Percentiles rank a stretch among this genome's conserved stretches.
Evolutionary conservation across 2,888 invertebrate species (phyloP).

Genomic region (Troides aeacus): DNA sequence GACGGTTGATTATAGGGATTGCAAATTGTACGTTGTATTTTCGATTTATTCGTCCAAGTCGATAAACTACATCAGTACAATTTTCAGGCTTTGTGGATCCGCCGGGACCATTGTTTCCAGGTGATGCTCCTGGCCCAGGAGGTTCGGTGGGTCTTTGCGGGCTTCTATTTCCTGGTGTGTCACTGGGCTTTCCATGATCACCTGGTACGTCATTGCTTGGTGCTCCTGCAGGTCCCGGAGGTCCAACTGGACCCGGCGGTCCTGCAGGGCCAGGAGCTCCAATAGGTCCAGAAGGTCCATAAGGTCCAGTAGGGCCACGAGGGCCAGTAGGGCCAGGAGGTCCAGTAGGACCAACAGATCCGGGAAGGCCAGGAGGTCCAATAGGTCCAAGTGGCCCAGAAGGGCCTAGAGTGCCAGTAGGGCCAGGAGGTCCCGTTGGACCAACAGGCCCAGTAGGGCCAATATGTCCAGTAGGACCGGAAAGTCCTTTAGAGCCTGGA

Average conservation of each 20-base stretch:
- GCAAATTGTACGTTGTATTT: conserved; percentile 5
- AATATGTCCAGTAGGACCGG: neutral
- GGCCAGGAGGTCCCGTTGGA: neutral
- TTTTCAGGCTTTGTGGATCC: neutral
- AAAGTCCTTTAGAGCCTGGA: neutral
- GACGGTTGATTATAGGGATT: conserved; percentile 15
- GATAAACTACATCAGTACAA: conserved; percentile 12
- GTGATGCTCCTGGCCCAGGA: too few species aligned
- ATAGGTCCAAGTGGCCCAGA: neutral
- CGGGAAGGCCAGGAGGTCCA: neutral
- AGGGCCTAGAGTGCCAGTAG: neutral
- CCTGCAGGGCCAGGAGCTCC: too few species aligned
- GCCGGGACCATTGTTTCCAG: too few species aligned
- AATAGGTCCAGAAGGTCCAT: neutral
- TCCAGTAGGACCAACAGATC: neutral
- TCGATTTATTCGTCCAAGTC: conserved; percentile 6
- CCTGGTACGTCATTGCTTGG: too few species aligned
- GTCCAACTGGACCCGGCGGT: too few species aligned
- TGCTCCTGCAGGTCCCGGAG: too few species aligned
- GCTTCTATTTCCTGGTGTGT: too few species aligned
- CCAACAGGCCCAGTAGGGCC: neutral
- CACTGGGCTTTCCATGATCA: too few species aligned
- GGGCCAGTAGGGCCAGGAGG: conserved; percentile 1
- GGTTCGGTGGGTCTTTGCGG: too few species aligned
- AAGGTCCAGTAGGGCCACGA: neutral